Conservation (phyloP, 2,113 vertebrate species). For the Corythaeola cristata region DNA sequence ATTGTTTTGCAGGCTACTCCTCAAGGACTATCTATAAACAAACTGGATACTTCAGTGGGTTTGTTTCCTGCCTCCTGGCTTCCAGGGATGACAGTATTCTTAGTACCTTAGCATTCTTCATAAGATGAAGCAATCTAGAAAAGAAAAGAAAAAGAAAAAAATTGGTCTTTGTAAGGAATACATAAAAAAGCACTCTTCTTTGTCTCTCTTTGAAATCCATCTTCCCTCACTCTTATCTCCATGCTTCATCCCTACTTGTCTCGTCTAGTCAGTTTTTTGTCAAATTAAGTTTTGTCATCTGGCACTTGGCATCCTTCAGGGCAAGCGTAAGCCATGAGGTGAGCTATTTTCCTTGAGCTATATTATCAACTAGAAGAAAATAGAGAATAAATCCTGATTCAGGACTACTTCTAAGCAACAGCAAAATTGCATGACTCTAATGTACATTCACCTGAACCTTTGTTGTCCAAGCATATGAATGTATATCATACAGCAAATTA, state of each 20-base stretch:
- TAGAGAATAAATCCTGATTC: conserved; percentile 26
- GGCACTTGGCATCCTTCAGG: neutral
- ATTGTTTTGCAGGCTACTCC: conserved; percentile 59
- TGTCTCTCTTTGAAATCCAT: neutral
- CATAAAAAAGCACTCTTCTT: neutral
- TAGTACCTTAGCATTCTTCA: conserved; percentile 40
- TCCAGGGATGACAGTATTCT: neutral
- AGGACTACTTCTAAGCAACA: conserved; percentile 1
- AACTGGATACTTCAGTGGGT: conserved; percentile 57
- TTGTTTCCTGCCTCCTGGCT: conserved; percentile 58
- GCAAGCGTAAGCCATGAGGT: neutral
- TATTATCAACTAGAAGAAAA: conserved; percentile 54
- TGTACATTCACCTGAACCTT: neutral
- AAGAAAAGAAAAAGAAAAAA: neutral
- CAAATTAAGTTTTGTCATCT: conserved; percentile 45
- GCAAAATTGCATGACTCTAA: neutral
- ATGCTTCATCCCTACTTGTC: neutral
- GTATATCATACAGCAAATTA: neutral
- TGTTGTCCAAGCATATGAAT: neutral
- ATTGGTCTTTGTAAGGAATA: neutral
- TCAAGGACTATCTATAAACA: conserved; percentile 51
- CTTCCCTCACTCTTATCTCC: neutral
- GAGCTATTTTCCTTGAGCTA: conserved; percentile 31
- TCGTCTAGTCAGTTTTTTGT: conserved; percentile 30
- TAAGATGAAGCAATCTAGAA: conserved; percentile 43